phyloP scores from a whole-genome alignment of 2,888 invertebrate species.

The Drosophila acutilabella region DNA sequence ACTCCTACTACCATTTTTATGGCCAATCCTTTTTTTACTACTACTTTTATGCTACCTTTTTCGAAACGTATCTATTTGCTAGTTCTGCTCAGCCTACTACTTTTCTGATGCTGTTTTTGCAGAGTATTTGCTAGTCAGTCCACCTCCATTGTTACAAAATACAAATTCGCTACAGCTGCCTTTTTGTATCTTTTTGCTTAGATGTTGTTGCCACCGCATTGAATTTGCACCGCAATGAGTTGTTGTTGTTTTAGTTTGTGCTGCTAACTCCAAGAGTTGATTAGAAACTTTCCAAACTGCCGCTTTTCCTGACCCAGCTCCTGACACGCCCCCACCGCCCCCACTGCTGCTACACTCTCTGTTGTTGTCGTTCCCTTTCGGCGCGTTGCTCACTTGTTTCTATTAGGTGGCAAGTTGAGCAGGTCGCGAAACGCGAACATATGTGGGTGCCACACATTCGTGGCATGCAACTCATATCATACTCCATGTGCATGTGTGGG shows the following conservation, averaged over 20 bases:
- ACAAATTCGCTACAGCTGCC: conserved; percentile 8
- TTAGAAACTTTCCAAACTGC: conserved; percentile 62
- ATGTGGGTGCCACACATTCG: conserved; percentile 43
- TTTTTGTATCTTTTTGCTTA: conserved; percentile 17
- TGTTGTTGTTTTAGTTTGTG: conserved; percentile 34
- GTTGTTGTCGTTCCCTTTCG: conserved; percentile 35
- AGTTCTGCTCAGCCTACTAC: too few relatives aligned
- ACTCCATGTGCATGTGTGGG: conserved; percentile 6
- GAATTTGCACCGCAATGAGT: conserved; percentile 59
- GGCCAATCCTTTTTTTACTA: too few relatives aligned
- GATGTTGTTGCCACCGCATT: conserved; percentile 47
- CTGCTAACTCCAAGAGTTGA: conserved; percentile 69
- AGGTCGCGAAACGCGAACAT: conserved; percentile 53
- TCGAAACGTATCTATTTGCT: too few relatives aligned
- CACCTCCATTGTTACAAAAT: background rate
- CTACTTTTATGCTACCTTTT: too few relatives aligned
- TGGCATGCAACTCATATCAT: conserved; percentile 13
- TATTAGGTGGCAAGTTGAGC: conserved; percentile 54
- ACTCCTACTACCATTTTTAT: too few relatives aligned
- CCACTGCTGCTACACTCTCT: conserved; percentile 1
- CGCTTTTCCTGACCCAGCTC: too few relatives aligned
- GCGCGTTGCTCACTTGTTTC: conserved; percentile 52
- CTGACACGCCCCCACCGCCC: conserved; percentile 45
- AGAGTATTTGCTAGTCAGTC: conserved; percentile 3
- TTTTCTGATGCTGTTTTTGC: background rate